Evolutionary conservation across 2,888 invertebrate species (phyloP).

Genomic region (Trichopoda pennipes): DNA sequence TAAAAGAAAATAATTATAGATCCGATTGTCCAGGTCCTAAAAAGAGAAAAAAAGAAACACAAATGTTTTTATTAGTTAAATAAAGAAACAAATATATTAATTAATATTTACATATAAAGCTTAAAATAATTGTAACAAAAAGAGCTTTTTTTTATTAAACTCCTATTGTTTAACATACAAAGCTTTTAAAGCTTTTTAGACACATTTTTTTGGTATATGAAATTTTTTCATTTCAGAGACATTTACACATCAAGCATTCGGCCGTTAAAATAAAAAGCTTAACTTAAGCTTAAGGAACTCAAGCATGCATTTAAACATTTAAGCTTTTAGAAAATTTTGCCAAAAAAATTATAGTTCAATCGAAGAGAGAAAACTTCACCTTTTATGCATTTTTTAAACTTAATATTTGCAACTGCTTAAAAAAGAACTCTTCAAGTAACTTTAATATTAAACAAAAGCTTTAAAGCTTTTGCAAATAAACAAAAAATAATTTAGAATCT

Average conservation of each 20-base stretch:
- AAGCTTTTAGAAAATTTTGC: slow-evolving; percentile 40
- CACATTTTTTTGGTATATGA: slow-evolving; percentile 19
- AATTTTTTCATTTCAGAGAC: slow-evolving; percentile 31
- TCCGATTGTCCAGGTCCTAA: slow-evolving; percentile 85
- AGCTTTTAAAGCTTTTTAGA: slow-evolving; percentile 24
- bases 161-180: slow-evolving; percentile 34
- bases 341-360: slow-evolving; percentile 66
- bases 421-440: slow-evolving; percentile 72
- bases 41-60: slow-evolving; percentile 76
- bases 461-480: slow-evolving; percentile 18
- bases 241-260: slow-evolving; percentile 24
- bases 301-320: slow-evolving; percentile 58
- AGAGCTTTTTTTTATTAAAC: slow-evolving; percentile 25
- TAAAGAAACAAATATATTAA: neutral
- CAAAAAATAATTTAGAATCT: neutral
- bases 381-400: slow-evolving; percentile 72
- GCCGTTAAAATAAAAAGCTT: slow-evolving; percentile 49
- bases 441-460: slow-evolving; percentile 66
- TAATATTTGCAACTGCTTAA: slow-evolving; percentile 48
- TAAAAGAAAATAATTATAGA: slow-evolving; percentile 82
- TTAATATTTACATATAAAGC: slow-evolving; percentile 56
- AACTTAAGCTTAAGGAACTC: slow-evolving; percentile 20
- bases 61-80: slow-evolving; percentile 43
- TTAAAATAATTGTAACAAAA: slow-evolving; percentile 43
- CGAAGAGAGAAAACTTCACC: slow-evolving; percentile 80